Evolutionary conservation across 92 coral and sea anemone genomes (phyloP), one percentile per base, ranked within the genome.

Genomic region (Palythoa heliodiscus): DNA sequence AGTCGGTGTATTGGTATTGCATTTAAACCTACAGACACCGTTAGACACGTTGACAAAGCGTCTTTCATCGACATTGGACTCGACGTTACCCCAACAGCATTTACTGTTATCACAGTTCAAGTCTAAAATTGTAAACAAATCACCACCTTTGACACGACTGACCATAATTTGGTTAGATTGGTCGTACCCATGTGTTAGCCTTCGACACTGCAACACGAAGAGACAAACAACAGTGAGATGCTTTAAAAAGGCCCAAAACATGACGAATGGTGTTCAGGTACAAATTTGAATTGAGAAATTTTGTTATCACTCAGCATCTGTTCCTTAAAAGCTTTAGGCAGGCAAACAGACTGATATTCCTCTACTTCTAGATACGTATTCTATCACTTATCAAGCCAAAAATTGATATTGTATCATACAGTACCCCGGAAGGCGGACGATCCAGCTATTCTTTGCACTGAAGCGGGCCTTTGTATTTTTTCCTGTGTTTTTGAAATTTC

Each of bases 61-160:
- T 5, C 64, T 58, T 58, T 58, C 64, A 19, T 20, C 22, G 11
- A 63, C 50, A 8, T 43, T 43, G 9, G 7, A 63, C 22, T 63
- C 69, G 22, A 5, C 9, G 7, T n/a, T 10, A 63, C 24, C 10
- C 69, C 3, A 11, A 19, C 25, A 58, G 3, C 50, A 43, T 43
- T 43, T 3, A 43, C 0, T 63, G 24, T 10, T 63, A 63, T 23
- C 11, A 63, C 69, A 20, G 25, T 19, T 63, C 69, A 63, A 19
- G 22, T 63, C 25, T 17, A 24, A 19, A 63, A 19, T 29, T 63
- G 29, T 63, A 63, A 19, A 63, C 69, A 63, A 20, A 63, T 63
- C 69, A 24, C 69, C 69, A 63, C 25, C 69, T 17, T 19, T 63
- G 69, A n/a, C 69, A 63, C 69, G 69, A n/a, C 69, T 63, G 24